phyloP scores from a whole-genome alignment of 1,140 invertebrate genomes.

The Papilio aristodemus region DNA sequence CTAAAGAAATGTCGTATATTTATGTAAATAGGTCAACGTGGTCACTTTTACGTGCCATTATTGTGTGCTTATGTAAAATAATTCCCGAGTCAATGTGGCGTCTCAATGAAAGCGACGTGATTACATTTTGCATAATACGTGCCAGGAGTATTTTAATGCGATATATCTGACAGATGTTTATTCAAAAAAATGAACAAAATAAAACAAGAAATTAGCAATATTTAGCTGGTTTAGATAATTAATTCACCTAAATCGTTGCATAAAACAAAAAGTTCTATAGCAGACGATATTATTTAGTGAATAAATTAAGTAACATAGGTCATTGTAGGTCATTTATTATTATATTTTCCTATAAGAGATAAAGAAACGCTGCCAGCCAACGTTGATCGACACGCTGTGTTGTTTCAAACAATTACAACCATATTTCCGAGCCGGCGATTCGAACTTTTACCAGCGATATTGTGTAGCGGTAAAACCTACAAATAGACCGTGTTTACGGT shows the following conservation, averaged over 20 bases:
- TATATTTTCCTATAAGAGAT: neutral
- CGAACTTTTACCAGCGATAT: neutral
- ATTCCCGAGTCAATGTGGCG: neutral
- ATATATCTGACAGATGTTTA: neutral
- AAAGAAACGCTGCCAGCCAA: neutral
- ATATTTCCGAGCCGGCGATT: constrained; percentile 19
- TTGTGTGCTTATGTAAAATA: neutral
- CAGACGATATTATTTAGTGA: neutral
- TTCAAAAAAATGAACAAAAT: too few species aligned
- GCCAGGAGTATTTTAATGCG: neutral
- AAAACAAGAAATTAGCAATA: too few species aligned
- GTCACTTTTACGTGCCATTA: constrained; percentile 11
- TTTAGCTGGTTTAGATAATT: too few species aligned
- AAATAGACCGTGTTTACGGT: constrained; percentile 3
- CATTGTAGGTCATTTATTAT: neutral
- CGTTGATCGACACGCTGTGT: constrained; percentile 20
- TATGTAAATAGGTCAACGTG: constrained; percentile 13
- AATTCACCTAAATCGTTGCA: neutral
- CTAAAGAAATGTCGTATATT: neutral
- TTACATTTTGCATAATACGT: neutral
- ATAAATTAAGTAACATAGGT: neutral
- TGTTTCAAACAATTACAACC: constrained; percentile 22
- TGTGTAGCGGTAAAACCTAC: constrained; percentile 5
- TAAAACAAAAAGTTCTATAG: neutral
- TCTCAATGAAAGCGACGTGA: neutral